Evolutionary conservation across 2,113 vertebrate species (phyloP).

Genomic region (Pandion haliaetus): DNA sequence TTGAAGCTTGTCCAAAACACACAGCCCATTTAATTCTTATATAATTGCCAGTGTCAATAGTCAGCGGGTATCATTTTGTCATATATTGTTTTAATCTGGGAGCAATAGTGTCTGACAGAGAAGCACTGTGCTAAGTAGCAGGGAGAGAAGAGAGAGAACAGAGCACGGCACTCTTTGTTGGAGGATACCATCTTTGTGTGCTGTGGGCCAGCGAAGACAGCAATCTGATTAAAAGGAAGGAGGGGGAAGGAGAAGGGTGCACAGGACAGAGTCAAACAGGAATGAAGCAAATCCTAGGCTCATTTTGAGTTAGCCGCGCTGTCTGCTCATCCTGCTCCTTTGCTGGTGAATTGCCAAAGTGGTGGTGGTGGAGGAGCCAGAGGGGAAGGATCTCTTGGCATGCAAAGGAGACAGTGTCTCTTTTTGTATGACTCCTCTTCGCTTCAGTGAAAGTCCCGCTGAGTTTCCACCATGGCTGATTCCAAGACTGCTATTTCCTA

Average conservation of each 20-base stretch:
- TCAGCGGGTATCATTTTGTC: constrained; percentile 62
- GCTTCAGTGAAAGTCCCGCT: neutral
- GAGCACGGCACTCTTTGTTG: neutral
- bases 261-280: neutral
- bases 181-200: neutral
- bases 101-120: constrained; percentile 64
- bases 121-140: neutral
- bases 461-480: neutral
- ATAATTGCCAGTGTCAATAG: constrained; percentile 66
- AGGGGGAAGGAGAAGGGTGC: rapidly evolving
- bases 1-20: constrained; percentile 58
- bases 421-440: neutral
- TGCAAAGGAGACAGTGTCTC: neutral
- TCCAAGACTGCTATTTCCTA: neutral
- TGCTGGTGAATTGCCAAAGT: neutral
- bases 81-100: constrained; percentile 82
- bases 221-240: neutral
- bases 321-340: neutral
- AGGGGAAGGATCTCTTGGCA: neutral
- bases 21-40: constrained; percentile 61
- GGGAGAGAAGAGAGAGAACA: neutral
- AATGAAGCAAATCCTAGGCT: neutral
- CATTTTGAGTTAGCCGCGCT: rapidly evolving
- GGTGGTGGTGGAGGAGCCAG: neutral
- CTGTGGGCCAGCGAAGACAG: neutral